A percentile compares a stretch with the other conserved stretches of the same genome.
Conservation (phyloP, 2,888 invertebrate species). For the Beris morrisii region DNA sequence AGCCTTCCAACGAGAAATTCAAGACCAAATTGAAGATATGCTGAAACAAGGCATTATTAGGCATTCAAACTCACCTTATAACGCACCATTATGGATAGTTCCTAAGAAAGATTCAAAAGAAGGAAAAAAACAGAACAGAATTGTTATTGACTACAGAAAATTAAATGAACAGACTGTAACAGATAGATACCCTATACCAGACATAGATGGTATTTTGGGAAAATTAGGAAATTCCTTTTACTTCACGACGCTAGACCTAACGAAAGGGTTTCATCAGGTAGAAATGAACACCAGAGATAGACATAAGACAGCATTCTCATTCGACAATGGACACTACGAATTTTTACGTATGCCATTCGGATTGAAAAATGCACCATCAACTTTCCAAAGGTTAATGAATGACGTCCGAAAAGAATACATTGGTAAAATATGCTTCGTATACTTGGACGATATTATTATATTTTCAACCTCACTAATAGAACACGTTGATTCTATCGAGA, state of each 20-base stretch:
- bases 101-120: not conserved
- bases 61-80: not conserved
- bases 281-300: not conserved
- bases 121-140: too few relatives aligned
- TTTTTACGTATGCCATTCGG: slow-evolving; percentile 28
- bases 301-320: slow-evolving; percentile 26
- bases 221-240: too few relatives aligned
- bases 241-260: too few relatives aligned
- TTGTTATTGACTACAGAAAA: too few relatives aligned
- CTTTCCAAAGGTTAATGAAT: slow-evolving; percentile 36
- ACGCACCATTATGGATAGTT: slow-evolving; percentile 9
- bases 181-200: too few relatives aligned
- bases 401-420: slow-evolving; percentile 40
- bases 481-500: slow-evolving; percentile 41
- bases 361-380: slow-evolving; percentile 24
- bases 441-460: slow-evolving; percentile 47
- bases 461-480: too few relatives aligned
- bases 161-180: too few relatives aligned
- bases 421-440: slow-evolving; percentile 43
- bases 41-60: slow-evolving; percentile 9
- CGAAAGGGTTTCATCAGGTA: too few relatives aligned
- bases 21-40: slow-evolving; percentile 32
- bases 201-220: too few relatives aligned
- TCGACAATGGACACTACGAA: slow-evolving; percentile 31
- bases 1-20: too few relatives aligned